Evolutionary conservation across 2,888 invertebrate genomes (phyloP), one percentile per base, ranked within the genome.

Genomic region (Deroplatys truncata): DNA sequence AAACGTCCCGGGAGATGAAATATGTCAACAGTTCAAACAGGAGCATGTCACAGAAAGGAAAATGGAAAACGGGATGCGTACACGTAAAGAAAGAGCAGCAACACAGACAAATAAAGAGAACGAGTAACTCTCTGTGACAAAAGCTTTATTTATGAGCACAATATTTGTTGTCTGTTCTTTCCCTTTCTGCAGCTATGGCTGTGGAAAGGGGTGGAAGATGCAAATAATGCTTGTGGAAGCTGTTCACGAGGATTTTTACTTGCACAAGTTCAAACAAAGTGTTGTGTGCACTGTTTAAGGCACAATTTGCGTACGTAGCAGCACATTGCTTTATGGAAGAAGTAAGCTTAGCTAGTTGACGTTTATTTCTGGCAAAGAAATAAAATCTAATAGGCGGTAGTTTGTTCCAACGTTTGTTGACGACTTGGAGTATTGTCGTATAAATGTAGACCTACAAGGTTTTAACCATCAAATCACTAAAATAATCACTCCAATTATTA

Each of bases 81-180:
- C 56, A 72, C 56, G 56, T 72, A 20, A 72, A 72, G 56, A 72
- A 72, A 72, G 56, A 72, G 56, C 56, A 72, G 56, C 56, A 72
- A 72, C 20, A 72, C 5, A 72, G 56, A 72, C 56, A 72, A 72
- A 72, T 72, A 72, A 72, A 72, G 56, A 72, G 56, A 72, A 72
- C 56, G 56, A 72, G 56, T 72, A 72, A 72, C 56, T 72, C 25
- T 72, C 56, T 72, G 56, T 72, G 56, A 72, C 56, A 72, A 86
- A 86, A 86, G 86, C 86, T 31, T 86, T 82, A 86, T 86, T 86
- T 86, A 86, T 86, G 86, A 29, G 86, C 82, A 28, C 31, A 31
- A 86, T 86, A 82, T 86, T 86, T 29, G 86, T 86, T 43, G 49
- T 86, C 49, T 28, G 82, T 25, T 72, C 56, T 25, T 72, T 72